Evolutionary conservation across 2,888 invertebrate species (phyloP).

Genomic region (Carterocephalus palaemon): DNA sequence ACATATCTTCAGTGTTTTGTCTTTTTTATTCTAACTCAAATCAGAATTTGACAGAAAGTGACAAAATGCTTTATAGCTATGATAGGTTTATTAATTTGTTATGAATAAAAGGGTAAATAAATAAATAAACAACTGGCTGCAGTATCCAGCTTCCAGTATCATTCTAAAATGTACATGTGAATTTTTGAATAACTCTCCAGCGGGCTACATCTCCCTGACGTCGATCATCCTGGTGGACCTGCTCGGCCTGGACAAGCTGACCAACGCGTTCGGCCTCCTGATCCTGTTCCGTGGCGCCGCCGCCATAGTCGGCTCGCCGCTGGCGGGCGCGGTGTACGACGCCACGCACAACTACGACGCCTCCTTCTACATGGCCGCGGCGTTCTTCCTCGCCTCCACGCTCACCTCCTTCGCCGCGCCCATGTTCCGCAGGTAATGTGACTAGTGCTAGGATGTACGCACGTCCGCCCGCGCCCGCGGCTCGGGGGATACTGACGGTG

Average conservation of each 20-base stretch:
- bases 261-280: slow-evolving; percentile 97
- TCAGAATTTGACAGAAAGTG: too few relatives aligned
- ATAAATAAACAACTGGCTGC: too few relatives aligned
- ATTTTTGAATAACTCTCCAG: too few relatives aligned
- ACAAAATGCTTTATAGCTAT: too few relatives aligned
- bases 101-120: too few relatives aligned
- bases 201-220: slow-evolving; percentile 98
- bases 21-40: too few relatives aligned
- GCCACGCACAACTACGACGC: slow-evolving; percentile 90
- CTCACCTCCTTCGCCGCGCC: slow-evolving; percentile 91
- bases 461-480: not conserved
- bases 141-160: too few relatives aligned
- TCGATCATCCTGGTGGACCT: slow-evolving; percentile 98
- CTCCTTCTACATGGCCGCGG: slow-evolving; percentile 95
- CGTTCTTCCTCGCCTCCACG: slow-evolving; percentile 90
- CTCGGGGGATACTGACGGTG: too few relatives aligned
- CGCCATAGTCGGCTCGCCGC: slow-evolving; percentile 90
- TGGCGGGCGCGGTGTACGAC: slow-evolving; percentile 94
- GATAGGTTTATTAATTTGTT: too few relatives aligned
- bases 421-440: slow-evolving; percentile 72
- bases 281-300: slow-evolving; percentile 97
- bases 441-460: not conserved
- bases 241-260: slow-evolving; percentile 95
- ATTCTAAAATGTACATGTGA: too few relatives aligned
- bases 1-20: too few relatives aligned